A percentile compares a stretch with the other conserved stretches of the same genome.
Evolutionary conservation across 2,113 vertebrate species (phyloP).

Genomic region (Pelodiscus sinensis): DNA sequence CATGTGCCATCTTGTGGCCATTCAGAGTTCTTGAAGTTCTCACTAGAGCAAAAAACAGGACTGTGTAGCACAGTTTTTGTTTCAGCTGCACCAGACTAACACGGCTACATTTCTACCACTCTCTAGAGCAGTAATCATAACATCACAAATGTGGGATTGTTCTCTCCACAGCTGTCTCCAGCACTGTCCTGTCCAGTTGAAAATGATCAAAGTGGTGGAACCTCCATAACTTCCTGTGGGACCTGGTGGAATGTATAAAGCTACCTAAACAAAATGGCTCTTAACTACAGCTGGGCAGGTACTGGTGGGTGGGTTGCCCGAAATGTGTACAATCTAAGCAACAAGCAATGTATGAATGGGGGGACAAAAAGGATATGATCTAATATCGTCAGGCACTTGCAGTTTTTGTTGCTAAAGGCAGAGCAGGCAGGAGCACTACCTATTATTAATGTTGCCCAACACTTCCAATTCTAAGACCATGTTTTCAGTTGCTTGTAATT

Average conservation of each 20-base stretch:
- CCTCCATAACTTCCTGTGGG: neutral
- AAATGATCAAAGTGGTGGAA: neutral
- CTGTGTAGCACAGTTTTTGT: no score
- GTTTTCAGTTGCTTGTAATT: neutral
- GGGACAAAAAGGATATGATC: neutral
- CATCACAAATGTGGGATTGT: neutral
- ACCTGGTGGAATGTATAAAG: neutral
- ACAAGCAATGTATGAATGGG: neutral
- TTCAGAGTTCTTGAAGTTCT: neutral
- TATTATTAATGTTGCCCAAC: neutral
- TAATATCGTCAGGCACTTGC: neutral
- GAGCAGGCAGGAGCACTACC: neutral
- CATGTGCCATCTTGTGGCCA: constrained; percentile 67
- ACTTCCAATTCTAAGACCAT: neutral
- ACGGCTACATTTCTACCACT: no score
- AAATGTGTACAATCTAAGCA: neutral
- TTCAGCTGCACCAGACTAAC: no score
- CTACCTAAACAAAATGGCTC: neutral
- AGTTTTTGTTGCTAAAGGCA: neutral
- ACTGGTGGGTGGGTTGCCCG: neutral
- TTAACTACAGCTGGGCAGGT: neutral
- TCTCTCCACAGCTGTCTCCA: neutral
- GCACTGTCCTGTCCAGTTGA: neutral
- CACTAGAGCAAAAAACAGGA: neutral
- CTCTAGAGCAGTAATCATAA: neutral